A percentile compares a stretch with the other conserved stretches of the same genome.
Conservation (phyloP, 2,888 invertebrate genomes). For the Yponomeuta sedellus region DNA sequence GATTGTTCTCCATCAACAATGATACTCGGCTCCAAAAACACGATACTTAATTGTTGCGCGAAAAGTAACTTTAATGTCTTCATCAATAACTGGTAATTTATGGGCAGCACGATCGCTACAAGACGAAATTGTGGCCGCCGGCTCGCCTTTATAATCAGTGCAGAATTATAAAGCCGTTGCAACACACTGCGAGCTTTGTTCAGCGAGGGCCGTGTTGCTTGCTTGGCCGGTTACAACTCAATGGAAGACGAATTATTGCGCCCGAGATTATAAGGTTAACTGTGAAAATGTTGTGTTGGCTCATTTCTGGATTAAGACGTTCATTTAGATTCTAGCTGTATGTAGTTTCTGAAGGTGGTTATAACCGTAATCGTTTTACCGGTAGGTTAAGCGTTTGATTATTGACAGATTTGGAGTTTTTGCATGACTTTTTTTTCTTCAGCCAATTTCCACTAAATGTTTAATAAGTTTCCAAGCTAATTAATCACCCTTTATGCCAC, state of each 20-base stretch:
- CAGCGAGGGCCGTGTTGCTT: conserved; percentile 14
- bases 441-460: no score
- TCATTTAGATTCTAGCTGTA: conserved; percentile 27
- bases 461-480: no score
- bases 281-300: background rate
- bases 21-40: conserved; percentile 31
- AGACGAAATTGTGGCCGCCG: conserved; percentile 79
- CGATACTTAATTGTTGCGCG: conserved; percentile 46
- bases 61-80: conserved; percentile 72
- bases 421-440: no score
- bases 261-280: conserved; percentile 10
- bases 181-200: conserved; percentile 59
- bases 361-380: no score
- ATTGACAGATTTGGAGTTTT: no score
- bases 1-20: conserved; percentile 22
- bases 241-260: conserved; percentile 28
- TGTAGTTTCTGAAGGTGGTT: conserved; percentile 2
- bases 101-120: conserved; percentile 72
- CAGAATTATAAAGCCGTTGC: conserved; percentile 72
- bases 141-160: conserved; percentile 77
- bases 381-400: no score
- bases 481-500: no score
- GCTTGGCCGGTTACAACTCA: conserved; percentile 43
- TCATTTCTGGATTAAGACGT: background rate
- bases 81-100: conserved; percentile 77